Percentiles rank a stretch among this genome's conserved stretches.
These are phyloP conservation scores for Miniopterus natalensis DNA, from an alignment of 2,113 vertebrate species.

Conservation along the genomic window DNA sequence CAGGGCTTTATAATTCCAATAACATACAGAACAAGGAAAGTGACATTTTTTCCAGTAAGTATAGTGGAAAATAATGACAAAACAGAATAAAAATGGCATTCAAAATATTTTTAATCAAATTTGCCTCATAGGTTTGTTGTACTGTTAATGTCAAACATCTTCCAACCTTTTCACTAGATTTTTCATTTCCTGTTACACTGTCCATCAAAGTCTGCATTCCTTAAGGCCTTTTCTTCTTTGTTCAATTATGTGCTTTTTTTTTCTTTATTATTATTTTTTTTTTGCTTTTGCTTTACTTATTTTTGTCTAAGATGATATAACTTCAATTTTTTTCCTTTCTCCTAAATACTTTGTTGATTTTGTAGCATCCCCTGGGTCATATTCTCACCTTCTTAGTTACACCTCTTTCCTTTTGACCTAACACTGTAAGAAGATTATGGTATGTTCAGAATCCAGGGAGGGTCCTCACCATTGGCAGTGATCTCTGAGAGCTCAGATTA, in stretches of 20 bases:
- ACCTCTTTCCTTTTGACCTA: background rate
- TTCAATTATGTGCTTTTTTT: background rate
- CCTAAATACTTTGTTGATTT: background rate
- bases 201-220: background rate
- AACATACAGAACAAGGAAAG: conserved; percentile 60
- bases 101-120: conserved; percentile 73
- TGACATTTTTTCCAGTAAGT: conserved; percentile 49
- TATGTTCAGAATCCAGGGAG: background rate
- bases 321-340: background rate
- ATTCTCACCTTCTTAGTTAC: background rate
- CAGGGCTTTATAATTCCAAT: conserved; percentile 54
- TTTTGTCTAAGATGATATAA: background rate
- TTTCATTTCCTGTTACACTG: conserved; percentile 31
- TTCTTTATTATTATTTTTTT: background rate
- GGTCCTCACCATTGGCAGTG: background rate
- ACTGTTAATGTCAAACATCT: conserved; percentile 59
- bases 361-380: background rate
- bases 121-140: conserved; percentile 34
- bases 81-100: conserved; percentile 58
- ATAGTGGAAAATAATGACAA: background rate
- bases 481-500: background rate
- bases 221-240: background rate
- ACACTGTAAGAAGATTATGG: background rate
- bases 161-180: background rate
- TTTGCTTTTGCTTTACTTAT: background rate